phyloP scores from a whole-genome alignment of 2,797 vertebrate genomes.

The Heliangelus exortis region DNA sequence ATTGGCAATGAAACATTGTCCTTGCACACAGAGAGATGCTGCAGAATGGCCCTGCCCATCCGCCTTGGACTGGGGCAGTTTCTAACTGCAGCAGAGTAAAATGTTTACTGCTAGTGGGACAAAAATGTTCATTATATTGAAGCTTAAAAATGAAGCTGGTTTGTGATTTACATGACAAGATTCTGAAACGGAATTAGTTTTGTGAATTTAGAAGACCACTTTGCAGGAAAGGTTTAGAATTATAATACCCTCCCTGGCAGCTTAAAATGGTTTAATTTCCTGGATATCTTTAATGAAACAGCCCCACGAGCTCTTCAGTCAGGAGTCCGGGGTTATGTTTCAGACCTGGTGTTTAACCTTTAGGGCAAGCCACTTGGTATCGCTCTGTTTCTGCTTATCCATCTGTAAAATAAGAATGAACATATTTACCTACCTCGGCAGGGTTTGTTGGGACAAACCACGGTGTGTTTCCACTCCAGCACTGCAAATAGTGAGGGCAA shows the following conservation, averaged over 20 bases:
- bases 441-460: background rate
- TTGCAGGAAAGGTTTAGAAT: background rate
- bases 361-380: slow-evolving; percentile 53
- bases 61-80: background rate
- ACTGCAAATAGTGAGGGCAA: slow-evolving; percentile 9
- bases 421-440: slow-evolving; percentile 42
- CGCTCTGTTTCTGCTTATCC: slow-evolving; percentile 63
- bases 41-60: background rate
- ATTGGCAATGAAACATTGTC: background rate
- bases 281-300: slow-evolving; percentile 32
- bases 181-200: background rate
- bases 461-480: background rate
- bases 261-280: slow-evolving; percentile 1
- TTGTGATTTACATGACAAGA: background rate
- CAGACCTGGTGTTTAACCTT: slow-evolving; percentile 58
- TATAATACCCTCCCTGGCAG: background rate
- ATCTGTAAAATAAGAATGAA: slow-evolving; percentile 63
- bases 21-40: background rate
- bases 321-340: background rate
- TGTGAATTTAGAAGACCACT: background rate
- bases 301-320: background rate
- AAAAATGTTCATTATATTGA: background rate
- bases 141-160: background rate
- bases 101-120: background rate
- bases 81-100: background rate